Evolutionary conservation across 2,888 invertebrate genomes (phyloP).

Genomic region (Caenorhabditis sinica): DNA sequence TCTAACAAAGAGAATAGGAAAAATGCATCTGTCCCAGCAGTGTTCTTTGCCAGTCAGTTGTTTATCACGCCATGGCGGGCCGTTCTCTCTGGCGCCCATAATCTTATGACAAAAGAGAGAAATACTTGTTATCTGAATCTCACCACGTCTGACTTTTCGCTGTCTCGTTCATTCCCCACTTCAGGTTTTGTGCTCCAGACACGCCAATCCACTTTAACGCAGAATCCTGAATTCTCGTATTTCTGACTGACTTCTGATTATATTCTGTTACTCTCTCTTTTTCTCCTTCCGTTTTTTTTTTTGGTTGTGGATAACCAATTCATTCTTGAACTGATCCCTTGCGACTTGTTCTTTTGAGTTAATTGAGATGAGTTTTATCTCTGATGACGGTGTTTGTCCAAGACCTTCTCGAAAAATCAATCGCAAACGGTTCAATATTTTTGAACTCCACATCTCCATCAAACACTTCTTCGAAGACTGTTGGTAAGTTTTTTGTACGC

Average conservation of each 20-base stretch:
- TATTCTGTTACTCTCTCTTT: neutral
- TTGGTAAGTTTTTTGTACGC: constrained; percentile 27
- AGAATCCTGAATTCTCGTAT: constrained; percentile 33
- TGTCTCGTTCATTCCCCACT: constrained; percentile 9
- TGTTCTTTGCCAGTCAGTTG: constrained; percentile 42
- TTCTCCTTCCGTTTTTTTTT: neutral
- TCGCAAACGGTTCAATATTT: constrained; percentile 31
- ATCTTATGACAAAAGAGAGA: constrained; percentile 34
- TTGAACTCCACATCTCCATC: constrained; percentile 23
- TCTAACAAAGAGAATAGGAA: neutral
- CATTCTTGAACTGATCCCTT: neutral
- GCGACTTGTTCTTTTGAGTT: neutral
- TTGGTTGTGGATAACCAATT: neutral
- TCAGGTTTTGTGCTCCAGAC: constrained; percentile 18
- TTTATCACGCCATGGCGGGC: constrained; percentile 27
- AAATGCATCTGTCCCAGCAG: constrained; percentile 29
- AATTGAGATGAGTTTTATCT: constrained; percentile 36
- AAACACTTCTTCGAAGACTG: constrained; percentile 40
- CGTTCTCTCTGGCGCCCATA: constrained; percentile 26
- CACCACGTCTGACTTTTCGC: constrained; percentile 35
- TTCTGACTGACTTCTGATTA: constrained; percentile 14
- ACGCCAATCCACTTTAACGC: neutral
- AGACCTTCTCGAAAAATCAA: constrained; percentile 11
- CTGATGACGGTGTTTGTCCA: constrained; percentile 36
- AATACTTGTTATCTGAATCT: constrained; percentile 55